Base-by-base conservation (phyloP, 2,113 vertebrate species). In the Benitochromis conjunctus region DNA sequence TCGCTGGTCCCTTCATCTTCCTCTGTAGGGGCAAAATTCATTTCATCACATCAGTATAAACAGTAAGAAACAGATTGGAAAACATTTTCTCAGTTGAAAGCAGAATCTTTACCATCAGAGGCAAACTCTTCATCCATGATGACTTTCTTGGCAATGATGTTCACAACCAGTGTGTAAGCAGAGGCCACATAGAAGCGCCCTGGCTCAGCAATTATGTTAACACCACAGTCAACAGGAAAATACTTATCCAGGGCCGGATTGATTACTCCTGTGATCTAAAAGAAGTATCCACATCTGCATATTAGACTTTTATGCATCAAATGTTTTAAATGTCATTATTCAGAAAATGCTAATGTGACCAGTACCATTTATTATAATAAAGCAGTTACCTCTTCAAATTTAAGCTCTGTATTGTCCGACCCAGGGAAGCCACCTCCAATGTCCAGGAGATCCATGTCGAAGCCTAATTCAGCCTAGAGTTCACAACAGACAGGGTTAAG, bases 391-490 rank as follows among this genome's bases (percentile, higher is more conserved):
- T 99, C 98, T 94, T 99, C 98, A 95, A 99, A 99, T 90, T 99
- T 99, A 53, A 99, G 97, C 83, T 98, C 98, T 10, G 94, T 89
- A 58, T 99, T 97, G 41, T 99, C 99, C 14, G 98, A 98, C n/a
- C 99, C 99, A 90, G 99, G 99, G 76, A 99, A 99, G 41, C 99
- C 99, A 78, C 98, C 98, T 9, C 98, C 99, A 24, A 99, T 99
- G 88, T 99, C 99, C 90, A 99, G 96, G 29, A 99, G 96, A 78
- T 97, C 93, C 98, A 99, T 99, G 83, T 2, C 94, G 92, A 98
- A 99, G 76, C 99, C 99, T 80, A 98, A 86, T 78, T 99, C 98
- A 12, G 95, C 93, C 98, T 99, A 85, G 3, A 78, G 14, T 7
- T 24, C 3, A 81, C 9, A 87, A 36, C 18, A 51, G 48, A 2